Conservation (phyloP, 2,113 vertebrate species). For the Gnathonemus longibarbis region DNA sequence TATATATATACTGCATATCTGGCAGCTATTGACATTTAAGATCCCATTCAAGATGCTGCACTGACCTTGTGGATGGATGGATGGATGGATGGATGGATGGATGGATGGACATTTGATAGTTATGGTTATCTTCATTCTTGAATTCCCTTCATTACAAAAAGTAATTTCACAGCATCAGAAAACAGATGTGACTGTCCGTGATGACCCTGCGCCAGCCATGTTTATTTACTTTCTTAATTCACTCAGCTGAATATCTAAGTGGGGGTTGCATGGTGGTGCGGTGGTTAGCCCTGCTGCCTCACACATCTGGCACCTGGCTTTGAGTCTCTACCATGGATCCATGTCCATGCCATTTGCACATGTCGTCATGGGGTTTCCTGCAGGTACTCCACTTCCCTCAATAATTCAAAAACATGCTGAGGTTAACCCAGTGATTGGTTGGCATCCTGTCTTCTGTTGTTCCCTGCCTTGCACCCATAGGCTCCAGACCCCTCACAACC, state of each 20-base stretch:
- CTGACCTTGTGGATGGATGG: not conserved
- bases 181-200: not conserved
- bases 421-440: too few species aligned
- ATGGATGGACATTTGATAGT: not conserved
- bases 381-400: not conserved
- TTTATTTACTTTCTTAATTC: not conserved
- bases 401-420: not conserved
- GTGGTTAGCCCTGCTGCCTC: not conserved
- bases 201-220: not conserved
- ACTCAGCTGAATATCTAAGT: not conserved
- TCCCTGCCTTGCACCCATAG: not conserved
- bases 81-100: not conserved
- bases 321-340: not conserved
- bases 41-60: not conserved
- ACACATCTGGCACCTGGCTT: too few species aligned
- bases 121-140: not conserved
- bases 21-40: not conserved
- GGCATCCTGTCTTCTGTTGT: not conserved
- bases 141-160: not conserved
- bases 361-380: not conserved
- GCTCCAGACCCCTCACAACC: not conserved
- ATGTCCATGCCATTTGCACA: not conserved
- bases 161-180: not conserved
- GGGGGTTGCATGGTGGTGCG: not conserved
- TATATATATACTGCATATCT: not conserved